Conservation (phyloP, 2,113 vertebrate species). For the Prietella phreatophila region DNA sequence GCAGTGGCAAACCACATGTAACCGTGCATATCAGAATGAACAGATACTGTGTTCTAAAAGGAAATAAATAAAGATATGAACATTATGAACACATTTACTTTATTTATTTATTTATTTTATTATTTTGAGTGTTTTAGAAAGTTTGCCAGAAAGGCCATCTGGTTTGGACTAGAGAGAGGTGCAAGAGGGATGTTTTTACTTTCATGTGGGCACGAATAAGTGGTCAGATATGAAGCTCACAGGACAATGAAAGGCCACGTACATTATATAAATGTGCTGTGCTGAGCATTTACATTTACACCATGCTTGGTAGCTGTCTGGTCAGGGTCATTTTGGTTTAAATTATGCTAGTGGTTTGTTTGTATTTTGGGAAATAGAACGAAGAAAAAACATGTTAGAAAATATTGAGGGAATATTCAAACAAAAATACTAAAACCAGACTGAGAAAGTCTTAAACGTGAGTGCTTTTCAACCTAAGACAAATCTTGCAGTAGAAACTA, state of each 20-base stretch:
- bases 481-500: conserved; percentile 21
- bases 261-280: not conserved
- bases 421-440: not conserved
- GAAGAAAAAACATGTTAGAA: not conserved
- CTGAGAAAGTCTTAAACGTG: not conserved
- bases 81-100: not conserved
- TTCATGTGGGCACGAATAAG: not conserved
- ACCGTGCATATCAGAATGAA: too few relatives aligned
- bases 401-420: not conserved
- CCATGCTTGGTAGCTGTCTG: too few relatives aligned
- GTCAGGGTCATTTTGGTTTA: not conserved
- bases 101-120: not conserved
- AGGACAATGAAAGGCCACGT: not conserved
- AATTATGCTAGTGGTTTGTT: not conserved
- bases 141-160: not conserved
- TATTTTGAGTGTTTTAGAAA: not conserved
- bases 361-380: not conserved
- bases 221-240: not conserved
- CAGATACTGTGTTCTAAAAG: not conserved
- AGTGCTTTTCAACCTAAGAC: conserved; percentile 21
- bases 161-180: not conserved
- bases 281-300: not conserved
- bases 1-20: too few relatives aligned
- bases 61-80: not conserved
- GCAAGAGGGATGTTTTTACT: not conserved